phyloP scores from a whole-genome alignment of 2,113 vertebrate species.

The Macquaria australasica region DNA sequence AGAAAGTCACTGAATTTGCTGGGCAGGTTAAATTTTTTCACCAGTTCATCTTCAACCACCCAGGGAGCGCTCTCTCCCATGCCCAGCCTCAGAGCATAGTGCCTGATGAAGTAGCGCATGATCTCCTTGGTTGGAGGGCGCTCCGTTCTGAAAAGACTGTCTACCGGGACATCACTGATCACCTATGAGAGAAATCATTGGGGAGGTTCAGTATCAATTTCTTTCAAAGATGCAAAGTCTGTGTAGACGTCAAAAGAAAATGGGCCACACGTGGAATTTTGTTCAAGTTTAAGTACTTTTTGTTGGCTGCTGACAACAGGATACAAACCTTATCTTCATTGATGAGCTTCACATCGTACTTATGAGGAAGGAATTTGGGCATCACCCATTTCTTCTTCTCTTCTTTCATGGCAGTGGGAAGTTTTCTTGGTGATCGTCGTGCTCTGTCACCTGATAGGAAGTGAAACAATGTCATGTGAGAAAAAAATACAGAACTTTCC shows the following conservation, averaged over 20 bases:
- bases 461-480: background rate
- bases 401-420: constrained; percentile 93
- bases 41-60: constrained; percentile 96
- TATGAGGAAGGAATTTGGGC: constrained; percentile 97
- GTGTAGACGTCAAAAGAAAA: background rate
- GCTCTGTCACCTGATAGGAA: constrained; percentile 89
- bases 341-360: constrained; percentile 95
- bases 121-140: constrained; percentile 99
- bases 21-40: constrained; percentile 94
- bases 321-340: constrained; percentile 93
- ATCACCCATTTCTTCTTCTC: constrained; percentile 96
- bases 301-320: too few relatives aligned
- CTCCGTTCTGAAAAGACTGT: constrained; percentile 93
- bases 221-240: background rate
- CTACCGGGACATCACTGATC: constrained; percentile 93
- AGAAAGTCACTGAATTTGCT: constrained; percentile 99
- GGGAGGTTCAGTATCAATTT: background rate
- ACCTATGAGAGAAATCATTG: constrained; percentile 82
- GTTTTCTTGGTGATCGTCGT: constrained; percentile 95
- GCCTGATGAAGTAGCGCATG: constrained; percentile 97
- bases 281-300: too few relatives aligned
- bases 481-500: too few relatives aligned
- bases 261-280: background rate
- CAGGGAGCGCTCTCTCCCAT: constrained; percentile 95
- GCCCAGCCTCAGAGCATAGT: constrained; percentile 91